Conservation (phyloP, 2,797 vertebrate genomes). For the Danio kyathit region DNA sequence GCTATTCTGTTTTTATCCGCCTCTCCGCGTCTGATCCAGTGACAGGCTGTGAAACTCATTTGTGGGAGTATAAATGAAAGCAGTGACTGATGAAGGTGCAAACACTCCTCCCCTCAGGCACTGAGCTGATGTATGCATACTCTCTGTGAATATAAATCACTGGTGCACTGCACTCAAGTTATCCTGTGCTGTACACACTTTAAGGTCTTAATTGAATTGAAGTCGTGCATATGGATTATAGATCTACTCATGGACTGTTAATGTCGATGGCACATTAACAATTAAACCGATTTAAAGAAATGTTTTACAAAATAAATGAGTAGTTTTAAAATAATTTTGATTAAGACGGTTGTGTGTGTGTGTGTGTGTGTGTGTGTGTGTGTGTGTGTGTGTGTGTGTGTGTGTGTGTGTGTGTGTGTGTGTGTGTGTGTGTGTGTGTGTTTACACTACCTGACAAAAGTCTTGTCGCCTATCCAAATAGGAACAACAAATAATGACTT, state of each 20-base stretch:
- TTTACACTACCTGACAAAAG: no score
- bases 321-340: neutral
- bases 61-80: conserved; percentile 76
- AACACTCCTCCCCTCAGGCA: conserved; percentile 59
- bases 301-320: neutral
- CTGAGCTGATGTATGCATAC: conserved; percentile 36
- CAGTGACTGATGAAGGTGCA: conserved; percentile 72
- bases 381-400: no score
- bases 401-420: no score
- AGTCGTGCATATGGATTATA: neutral
- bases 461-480: no score
- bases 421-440: no score
- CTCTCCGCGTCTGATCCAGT: conserved; percentile 75
- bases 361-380: no score
- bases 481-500: no score
- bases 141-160: conserved; percentile 38
- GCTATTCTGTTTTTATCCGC: conserved; percentile 72
- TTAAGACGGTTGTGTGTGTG: no score
- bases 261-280: no score
- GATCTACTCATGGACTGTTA: neutral
- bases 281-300: no score
- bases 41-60: conserved; percentile 77
- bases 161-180: neutral
- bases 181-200: conserved; percentile 1
- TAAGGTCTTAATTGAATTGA: neutral